Evolutionary conservation across 2,797 vertebrate species (phyloP).

Genomic region (Australoheros facetus): DNA sequence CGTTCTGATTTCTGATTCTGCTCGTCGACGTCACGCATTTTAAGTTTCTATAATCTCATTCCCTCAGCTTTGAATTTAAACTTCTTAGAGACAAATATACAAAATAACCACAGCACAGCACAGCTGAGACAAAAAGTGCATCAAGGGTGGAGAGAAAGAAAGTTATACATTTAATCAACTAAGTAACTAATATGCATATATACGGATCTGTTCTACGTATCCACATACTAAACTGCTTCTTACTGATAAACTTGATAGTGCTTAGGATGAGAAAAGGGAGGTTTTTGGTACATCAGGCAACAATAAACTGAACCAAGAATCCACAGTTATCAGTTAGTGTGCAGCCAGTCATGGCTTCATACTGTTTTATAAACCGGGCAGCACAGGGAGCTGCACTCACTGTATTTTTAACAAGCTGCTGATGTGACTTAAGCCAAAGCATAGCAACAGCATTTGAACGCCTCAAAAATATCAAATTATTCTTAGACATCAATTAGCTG

Average conservation of each 20-base stretch:
- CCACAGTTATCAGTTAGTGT: neutral
- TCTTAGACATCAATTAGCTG: conserved; percentile 34
- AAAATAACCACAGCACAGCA: conserved; percentile 1
- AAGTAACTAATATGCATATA: neutral
- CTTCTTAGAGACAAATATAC: neutral
- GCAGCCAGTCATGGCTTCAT: conserved; percentile 7
- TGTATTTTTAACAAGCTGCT: neutral
- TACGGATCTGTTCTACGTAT: neutral
- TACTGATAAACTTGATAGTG: neutral
- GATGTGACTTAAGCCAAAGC: neutral
- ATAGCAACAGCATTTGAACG: neutral
- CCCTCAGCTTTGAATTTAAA: neutral
- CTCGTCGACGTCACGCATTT: conserved; percentile 12
- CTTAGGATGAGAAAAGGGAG: neutral
- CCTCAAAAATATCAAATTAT: neutral
- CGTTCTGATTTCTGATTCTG: conserved; percentile 56
- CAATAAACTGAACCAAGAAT: neutral
- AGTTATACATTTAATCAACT: neutral
- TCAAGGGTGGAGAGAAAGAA: neutral
- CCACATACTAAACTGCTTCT: conserved; percentile 6
- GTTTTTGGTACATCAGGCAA: neutral
- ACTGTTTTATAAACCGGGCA: neutral
- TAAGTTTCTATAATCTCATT: neutral
- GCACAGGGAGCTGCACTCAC: neutral
- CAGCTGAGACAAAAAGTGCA: neutral